These are phyloP conservation scores for Protaetia brevitarsis DNA, from an alignment of 1,140 invertebrate genomes.

Conservation along the genomic window DNA sequence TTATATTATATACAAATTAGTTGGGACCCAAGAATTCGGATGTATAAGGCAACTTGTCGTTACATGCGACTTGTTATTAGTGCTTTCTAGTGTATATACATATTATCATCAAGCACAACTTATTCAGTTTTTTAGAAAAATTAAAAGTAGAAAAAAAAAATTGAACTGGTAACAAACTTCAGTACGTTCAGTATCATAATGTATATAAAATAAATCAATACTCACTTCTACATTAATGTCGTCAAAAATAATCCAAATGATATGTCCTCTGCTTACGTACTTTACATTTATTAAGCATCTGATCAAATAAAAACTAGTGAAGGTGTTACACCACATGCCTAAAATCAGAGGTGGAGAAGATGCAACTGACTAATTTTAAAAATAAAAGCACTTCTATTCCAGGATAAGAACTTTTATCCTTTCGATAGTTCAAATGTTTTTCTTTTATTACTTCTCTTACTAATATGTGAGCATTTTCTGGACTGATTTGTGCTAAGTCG, in stretches of 20 bases:
- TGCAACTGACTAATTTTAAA: constrained; percentile 70
- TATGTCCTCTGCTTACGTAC: constrained; percentile 65
- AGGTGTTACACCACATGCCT: constrained; percentile 81
- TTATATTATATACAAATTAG: no score
- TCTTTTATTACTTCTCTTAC: constrained; percentile 69
- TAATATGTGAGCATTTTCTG: constrained; percentile 61
- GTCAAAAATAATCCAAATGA: constrained; percentile 76
- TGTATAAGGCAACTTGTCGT: no score
- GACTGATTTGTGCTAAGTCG: constrained; percentile 68
- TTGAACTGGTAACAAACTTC: not conserved
- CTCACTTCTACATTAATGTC: constrained; percentile 70
- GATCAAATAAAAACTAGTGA: constrained; percentile 76
- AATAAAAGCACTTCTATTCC: constrained; percentile 72
- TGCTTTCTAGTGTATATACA: no score
- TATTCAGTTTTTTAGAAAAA: no score
- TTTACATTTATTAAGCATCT: constrained; percentile 66
- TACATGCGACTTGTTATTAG: no score
- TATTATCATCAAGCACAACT: no score
- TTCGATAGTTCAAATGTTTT: constrained; percentile 67
- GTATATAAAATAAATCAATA: no score
- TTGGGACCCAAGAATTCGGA: no score
- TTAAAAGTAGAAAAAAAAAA: constrained; percentile 29
- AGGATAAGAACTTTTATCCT: constrained; percentile 61
- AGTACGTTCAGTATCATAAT: no score
- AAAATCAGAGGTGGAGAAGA: constrained; percentile 89